phyloP scores from a whole-genome alignment of 2,888 invertebrate species.

The Syrphus vitripennis region DNA sequence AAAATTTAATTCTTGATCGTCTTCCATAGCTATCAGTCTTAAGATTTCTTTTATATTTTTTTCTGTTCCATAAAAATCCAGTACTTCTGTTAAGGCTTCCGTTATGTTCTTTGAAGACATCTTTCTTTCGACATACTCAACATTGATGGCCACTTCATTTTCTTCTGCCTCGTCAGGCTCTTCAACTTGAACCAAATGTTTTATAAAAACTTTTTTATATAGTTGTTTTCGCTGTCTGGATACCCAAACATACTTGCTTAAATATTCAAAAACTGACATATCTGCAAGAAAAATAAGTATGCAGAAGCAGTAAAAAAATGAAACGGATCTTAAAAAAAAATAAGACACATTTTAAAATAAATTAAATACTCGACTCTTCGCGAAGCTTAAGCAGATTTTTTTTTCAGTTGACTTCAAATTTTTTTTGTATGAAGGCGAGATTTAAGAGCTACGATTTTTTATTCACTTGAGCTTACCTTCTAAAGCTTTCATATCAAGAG shows the following conservation, averaged over 20 bases:
- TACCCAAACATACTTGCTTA: slow-evolving; percentile 85
- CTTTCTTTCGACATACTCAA: slow-evolving; percentile 76
- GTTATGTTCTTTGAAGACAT: slow-evolving; percentile 75
- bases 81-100: slow-evolving; percentile 80
- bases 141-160: not conserved
- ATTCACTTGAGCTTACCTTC: slow-evolving; percentile 77
- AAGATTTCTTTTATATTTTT: slow-evolving; percentile 76
- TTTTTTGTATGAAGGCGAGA: no score
- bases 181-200: slow-evolving; percentile 77
- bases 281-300: slow-evolving; percentile 80
- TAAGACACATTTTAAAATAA: no score
- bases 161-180: slow-evolving; percentile 75
- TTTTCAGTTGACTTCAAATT: no score
- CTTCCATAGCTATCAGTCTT: slow-evolving; percentile 74
- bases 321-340: not conserved
- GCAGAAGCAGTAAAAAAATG: not conserved
- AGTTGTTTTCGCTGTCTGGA: slow-evolving; percentile 83
- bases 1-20: slow-evolving; percentile 83
- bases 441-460: no score
- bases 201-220: slow-evolving; percentile 83
- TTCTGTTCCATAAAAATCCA: slow-evolving; percentile 80
- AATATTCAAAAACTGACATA: slow-evolving; percentile 87
- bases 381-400: no score
- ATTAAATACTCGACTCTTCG: no score
- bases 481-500: slow-evolving; percentile 85